A percentile compares a stretch with the other conserved stretches of the same genome.
phyloP scores from a whole-genome alignment of 2,888 invertebrate genomes.

The Eledone cirrhosa region DNA sequence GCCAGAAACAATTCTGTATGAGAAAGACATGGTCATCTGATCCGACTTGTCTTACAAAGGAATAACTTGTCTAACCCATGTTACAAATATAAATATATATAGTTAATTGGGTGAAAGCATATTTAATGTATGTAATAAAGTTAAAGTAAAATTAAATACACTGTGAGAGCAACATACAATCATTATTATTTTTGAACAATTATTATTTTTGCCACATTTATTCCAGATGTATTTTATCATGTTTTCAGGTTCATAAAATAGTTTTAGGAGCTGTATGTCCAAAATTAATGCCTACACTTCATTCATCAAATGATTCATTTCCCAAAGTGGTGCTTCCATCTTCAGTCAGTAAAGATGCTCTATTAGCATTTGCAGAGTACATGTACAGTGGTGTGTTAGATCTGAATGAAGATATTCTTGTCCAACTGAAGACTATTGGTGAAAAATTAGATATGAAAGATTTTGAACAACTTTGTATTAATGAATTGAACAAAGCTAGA shows the following conservation, averaged over 20 bases:
- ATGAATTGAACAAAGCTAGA: constrained; percentile 11
- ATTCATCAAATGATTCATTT: neutral
- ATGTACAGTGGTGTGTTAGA: constrained; percentile 21
- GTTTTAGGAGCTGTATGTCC: constrained; percentile 20
- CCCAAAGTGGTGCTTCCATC: constrained; percentile 13
- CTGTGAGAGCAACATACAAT: too few species aligned
- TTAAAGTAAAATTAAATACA: too few species aligned
- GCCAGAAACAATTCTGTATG: too few species aligned
- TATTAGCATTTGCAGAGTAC: constrained; percentile 12
- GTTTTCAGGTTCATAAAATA: constrained; percentile 16
- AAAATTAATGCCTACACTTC: neutral
- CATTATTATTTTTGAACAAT: too few species aligned
- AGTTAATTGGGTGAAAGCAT: too few species aligned
- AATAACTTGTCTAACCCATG: too few species aligned
- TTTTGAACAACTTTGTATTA: constrained; percentile 13
- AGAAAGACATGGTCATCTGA: too few species aligned
- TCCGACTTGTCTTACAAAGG: too few species aligned
- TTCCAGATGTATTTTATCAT: too few species aligned
- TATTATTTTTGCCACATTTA: too few species aligned
- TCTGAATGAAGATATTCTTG: constrained; percentile 17
- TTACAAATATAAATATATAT: too few species aligned
- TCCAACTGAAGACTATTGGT: constrained; percentile 3
- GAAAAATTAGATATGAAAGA: constrained; percentile 5
- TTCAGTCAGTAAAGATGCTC: constrained; percentile 7
- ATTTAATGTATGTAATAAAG: too few species aligned